phyloP scores from a whole-genome alignment of 2,113 vertebrate genomes.

The Labeo catla region DNA sequence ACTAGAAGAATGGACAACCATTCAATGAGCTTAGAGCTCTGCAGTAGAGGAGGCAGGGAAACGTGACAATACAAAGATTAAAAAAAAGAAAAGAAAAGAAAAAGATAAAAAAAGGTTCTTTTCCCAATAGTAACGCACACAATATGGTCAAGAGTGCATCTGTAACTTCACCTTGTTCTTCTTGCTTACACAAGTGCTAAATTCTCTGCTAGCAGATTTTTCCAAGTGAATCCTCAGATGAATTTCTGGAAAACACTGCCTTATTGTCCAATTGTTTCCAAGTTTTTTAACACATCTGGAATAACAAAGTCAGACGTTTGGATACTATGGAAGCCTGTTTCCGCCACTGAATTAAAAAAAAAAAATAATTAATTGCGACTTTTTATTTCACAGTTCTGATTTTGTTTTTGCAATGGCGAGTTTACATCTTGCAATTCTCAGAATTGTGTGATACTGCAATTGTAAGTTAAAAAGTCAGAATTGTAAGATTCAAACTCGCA shows the following conservation, averaged over 20 bases:
- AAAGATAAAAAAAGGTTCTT: background rate
- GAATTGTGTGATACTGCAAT: too few species aligned
- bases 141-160: background rate
- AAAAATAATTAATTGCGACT: too few species aligned
- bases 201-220: background rate
- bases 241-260: conserved; percentile 8
- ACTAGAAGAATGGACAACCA: background rate
- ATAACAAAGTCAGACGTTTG: background rate
- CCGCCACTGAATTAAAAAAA: too few species aligned
- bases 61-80: background rate
- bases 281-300: conserved; percentile 8
- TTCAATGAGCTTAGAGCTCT: background rate
- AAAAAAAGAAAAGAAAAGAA: background rate
- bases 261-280: background rate
- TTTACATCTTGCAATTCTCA: too few species aligned
- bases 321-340: too few species aligned
- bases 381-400: too few species aligned
- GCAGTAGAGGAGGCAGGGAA: background rate
- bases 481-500: too few species aligned
- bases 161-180: too few species aligned
- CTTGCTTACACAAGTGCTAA: conserved; percentile 37
- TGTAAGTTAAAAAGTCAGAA: too few species aligned
- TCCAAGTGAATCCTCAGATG: background rate
- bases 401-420: too few species aligned
- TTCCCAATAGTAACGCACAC: background rate